These are phyloP conservation scores for Dendrocincla tyrannina DNA, from an alignment of 2,797 vertebrate species.

Conservation along the genomic window DNA sequence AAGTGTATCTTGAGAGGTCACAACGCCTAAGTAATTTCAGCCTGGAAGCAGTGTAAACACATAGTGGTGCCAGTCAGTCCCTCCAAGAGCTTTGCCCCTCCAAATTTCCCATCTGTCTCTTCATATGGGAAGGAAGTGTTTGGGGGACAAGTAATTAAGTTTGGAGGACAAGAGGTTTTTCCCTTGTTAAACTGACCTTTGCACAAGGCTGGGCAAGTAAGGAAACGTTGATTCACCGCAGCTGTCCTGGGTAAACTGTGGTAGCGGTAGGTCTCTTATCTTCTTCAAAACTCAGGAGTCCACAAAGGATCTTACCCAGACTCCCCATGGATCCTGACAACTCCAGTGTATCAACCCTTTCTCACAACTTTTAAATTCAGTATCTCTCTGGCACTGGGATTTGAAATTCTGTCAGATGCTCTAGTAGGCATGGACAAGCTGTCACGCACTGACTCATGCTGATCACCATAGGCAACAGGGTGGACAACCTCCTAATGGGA, in stretches of 20 bases:
- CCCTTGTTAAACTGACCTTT: not conserved
- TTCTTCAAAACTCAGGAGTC: not conserved
- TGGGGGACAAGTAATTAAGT: not conserved
- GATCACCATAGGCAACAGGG: not conserved
- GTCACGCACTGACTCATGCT: rapidly evolving
- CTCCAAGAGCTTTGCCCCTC: not conserved
- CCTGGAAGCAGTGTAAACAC: not conserved
- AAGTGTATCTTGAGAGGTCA: not conserved
- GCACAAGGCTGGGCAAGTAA: not conserved
- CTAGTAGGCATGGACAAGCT: not conserved
- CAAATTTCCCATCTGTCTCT: not conserved
- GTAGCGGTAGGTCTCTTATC: not conserved
- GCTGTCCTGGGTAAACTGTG: not conserved
- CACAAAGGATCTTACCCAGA: not conserved
- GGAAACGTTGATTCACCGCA: not conserved
- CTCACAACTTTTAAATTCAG: not conserved
- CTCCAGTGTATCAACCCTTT: not conserved
- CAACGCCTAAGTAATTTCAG: not conserved
- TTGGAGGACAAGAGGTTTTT: not conserved
- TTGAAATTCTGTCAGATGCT: not conserved
- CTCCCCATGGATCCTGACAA: not conserved
- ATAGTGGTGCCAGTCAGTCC: not conserved
- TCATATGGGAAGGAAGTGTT: not conserved
- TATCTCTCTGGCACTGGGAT: not conserved
- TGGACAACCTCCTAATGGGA: not conserved